Evolutionary conservation across 2,113 vertebrate species (phyloP), one percentile per base, ranked within the genome.

Genomic region (Bothrops jararaca): DNA sequence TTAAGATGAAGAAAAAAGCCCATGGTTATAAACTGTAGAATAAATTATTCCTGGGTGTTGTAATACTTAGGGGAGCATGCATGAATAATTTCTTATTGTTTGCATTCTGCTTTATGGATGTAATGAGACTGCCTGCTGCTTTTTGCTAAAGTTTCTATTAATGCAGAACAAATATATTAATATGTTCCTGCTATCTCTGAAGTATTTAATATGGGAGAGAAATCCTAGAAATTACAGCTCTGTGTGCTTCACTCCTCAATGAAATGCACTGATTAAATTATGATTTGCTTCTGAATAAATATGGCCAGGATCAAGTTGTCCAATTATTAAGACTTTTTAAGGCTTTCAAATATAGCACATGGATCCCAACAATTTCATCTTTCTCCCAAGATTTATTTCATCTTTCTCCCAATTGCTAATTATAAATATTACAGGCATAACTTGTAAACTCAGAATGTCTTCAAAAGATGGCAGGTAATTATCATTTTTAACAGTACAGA

Each of bases 141-240:
- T 95, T 3, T 92, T 86, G 89, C n/a, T 50, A 86, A 95, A 95
- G 91, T 93, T 92, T 92, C 91, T 86, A 64, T 86, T 95, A 94
- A 39, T 34, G 5, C 53, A 26, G 88, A 42, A 86, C 42, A 92
- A 80, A 92, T 92, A 8, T 23, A 80, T 94, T 94, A 69, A 95
- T 87, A 50, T 58, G 50, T 91, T 94, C 74, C 18, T 69, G 24
- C 90, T 95, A 39, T 39, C 92, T 89, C 90, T 26, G 42, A 52
- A 58, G 45, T 93, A 89, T 96, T 94, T 89, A 54, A 89, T 23
- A 29, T 10, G 86, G 80, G 58, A 34, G 20, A 69, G 57, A 20
- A 91, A 93, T 1, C 12, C 56, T 80, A 58, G 50, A 85, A 89
- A 7, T 26, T 85, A 85, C 69, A 92, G 26, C 39, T 18, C 53